Evolutionary conservation across 2,888 invertebrate species (phyloP).

Genomic region (Eupithecia abbreviata): DNA sequence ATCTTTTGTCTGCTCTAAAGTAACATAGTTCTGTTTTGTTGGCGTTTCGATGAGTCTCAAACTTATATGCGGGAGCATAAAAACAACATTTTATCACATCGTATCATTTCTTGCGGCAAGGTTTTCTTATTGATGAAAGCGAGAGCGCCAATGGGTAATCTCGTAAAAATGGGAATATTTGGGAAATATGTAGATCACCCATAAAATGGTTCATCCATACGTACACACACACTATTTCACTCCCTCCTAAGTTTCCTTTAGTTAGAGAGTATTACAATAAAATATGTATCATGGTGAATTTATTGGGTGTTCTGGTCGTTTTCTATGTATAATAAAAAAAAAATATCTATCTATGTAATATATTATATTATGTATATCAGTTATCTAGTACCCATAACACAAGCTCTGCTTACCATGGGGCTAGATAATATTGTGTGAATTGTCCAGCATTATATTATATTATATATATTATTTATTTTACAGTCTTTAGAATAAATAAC

Average conservation of each 20-base stretch:
- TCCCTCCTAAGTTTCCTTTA: not conserved
- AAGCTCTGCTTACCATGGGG: no score
- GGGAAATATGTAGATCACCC: conserved; percentile 3
- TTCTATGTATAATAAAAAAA: no score
- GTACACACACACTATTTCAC: not conserved
- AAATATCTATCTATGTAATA: no score
- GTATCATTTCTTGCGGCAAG: conserved; percentile 7
- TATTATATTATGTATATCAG: no score
- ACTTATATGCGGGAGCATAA: conserved; percentile 43
- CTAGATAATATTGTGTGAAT: no score
- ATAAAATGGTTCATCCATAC: conserved; percentile 6
- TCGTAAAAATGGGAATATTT: conserved; percentile 11
- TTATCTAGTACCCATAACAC: no score
- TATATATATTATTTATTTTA: not conserved
- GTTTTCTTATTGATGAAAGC: conserved; percentile 13
- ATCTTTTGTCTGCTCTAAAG: conserved; percentile 81
- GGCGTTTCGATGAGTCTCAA: conserved; percentile 72
- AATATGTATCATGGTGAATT: not conserved
- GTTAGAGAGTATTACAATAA: not conserved
- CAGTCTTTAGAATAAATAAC: not conserved
- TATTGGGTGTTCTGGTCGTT: no score
- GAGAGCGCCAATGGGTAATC: conserved; percentile 11
- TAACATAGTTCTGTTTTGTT: conserved; percentile 76
- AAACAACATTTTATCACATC: conserved; percentile 17
- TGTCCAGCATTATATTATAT: no score